Conservation (phyloP, 53 echinoderm and acorn worm genomes). For the Pentamera pediparva region DNA sequence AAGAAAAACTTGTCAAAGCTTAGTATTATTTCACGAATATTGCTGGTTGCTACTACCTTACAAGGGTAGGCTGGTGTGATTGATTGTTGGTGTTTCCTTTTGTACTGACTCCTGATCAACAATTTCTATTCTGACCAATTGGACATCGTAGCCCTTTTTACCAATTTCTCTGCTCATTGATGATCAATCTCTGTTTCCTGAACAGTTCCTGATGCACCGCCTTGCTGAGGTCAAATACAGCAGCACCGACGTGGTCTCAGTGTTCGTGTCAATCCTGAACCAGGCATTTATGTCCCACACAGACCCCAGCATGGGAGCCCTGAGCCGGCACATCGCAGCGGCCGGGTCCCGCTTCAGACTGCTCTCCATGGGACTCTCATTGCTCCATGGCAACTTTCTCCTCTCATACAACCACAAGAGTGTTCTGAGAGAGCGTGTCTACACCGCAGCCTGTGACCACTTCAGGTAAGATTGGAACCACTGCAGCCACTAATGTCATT, state of each 20-base stretch:
- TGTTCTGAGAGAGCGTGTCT: constrained; percentile 86
- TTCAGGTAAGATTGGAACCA: constrained; percentile 96
- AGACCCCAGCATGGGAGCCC: constrained; percentile 53
- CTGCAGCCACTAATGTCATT: too few relatives aligned
- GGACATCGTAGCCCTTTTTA: too few relatives aligned
- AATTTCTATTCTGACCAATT: too few relatives aligned
- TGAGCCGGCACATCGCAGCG: constrained; percentile 78
- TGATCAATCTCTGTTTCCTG: background rate
- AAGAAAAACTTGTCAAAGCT: too few relatives aligned
- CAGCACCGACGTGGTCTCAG: constrained; percentile 68
- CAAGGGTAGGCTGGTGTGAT: too few relatives aligned
- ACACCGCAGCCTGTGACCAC: constrained; percentile 87
- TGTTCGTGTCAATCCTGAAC: constrained; percentile 73
- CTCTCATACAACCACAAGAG: constrained; percentile 65
- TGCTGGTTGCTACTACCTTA: too few relatives aligned
- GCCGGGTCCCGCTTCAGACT: constrained; percentile 75
- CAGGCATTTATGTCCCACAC: constrained; percentile 73
- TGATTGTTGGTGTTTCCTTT: too few relatives aligned
- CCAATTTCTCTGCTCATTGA: too few relatives aligned
- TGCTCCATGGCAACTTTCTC: constrained; percentile 83
- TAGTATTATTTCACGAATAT: too few relatives aligned
- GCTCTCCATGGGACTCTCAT: constrained; percentile 77
- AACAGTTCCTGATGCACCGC: constrained; percentile 68
- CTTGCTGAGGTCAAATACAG: constrained; percentile 90
- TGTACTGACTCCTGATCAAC: too few relatives aligned